These are phyloP conservation scores for Thripadectes ignobilis DNA, from an alignment of 2,797 vertebrate species.

Conservation along the genomic window DNA sequence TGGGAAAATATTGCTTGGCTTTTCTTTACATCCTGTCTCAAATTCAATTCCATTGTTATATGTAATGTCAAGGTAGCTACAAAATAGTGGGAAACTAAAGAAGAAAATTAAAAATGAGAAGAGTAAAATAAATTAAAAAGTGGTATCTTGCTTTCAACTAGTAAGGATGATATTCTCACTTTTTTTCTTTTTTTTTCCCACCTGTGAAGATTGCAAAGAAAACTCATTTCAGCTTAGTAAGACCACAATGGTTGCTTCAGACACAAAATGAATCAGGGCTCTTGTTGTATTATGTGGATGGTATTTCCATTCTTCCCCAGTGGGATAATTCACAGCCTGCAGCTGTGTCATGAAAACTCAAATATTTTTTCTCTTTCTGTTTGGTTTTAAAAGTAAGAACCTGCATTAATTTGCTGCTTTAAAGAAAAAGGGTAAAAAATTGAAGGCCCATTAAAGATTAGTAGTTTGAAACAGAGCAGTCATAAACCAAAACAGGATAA, in stretches of 20 bases:
- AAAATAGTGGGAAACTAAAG: slow-evolving; percentile 15
- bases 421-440: neutral
- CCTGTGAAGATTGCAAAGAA: slow-evolving; percentile 61
- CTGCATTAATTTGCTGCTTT: neutral
- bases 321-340: slow-evolving; percentile 70
- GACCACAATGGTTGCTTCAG: slow-evolving; percentile 54
- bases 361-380: slow-evolving; percentile 62
- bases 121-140: slow-evolving; percentile 17
- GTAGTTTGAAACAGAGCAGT: slow-evolving; percentile 18
- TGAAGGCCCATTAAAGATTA: slow-evolving; percentile 21
- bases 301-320: slow-evolving; percentile 69
- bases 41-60: neutral
- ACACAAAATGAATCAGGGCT: slow-evolving; percentile 72
- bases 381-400: slow-evolving; percentile 48
- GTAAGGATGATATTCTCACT: neutral
- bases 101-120: neutral
- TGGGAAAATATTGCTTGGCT: slow-evolving; percentile 5
- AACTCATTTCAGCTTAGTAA: slow-evolving; percentile 70
- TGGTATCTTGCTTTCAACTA: slow-evolving; percentile 25
- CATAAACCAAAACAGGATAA: slow-evolving; percentile 19
- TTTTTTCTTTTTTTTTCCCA: slow-evolving; percentile 4
- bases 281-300: slow-evolving; percentile 67
- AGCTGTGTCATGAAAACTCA: slow-evolving; percentile 58
- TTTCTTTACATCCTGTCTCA: slow-evolving; percentile 19
- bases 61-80: neutral